Evolutionary conservation across 2,113 vertebrate genomes (phyloP), one percentile per base, ranked within the genome.

Genomic region (Pampusana beccarii): DNA sequence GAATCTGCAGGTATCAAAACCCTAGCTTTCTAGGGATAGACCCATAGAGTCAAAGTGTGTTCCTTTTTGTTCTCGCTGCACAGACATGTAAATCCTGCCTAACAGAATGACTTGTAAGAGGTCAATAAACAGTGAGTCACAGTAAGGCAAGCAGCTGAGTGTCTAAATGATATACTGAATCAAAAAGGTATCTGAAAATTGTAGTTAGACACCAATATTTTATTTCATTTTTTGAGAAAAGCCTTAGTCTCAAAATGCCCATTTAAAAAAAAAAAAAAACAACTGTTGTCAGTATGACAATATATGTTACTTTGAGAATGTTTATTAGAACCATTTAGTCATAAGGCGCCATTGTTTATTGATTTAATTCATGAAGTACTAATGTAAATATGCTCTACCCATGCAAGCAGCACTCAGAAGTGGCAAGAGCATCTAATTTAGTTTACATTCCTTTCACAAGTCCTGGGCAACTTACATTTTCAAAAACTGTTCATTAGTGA

Each of bases 271-370:
- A n/a, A n/a, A n/a, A n/a, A n/a, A n/a, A n/a, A n/a, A n/a, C n/a
- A n/a, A n/a, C 5, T 0, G 0, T 62, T 74, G 9, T 33, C 28
- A 33, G 34, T 33, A 28, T 40, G 36, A 46, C 17, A 50, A 11
- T 29, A 6, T 44, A 7, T 26, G 26, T 64, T 64, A 62, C 28
- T 53, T 38, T 58, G 13, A 20, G 9, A 66, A 78, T 11, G 21
- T 7, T 62, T 83, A 33, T 46, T 50, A 69, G 50, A 79, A 58
- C 2, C 4, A 13, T 34, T 62, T 31, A 4, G 18, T 72, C 5
- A 2, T 51, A 57, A 44, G 51, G 12, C 12, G 51, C 12, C 15
- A 21, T 34, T 51, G 11, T 64, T 64, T 46, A 64, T 36, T 79
- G 1, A 26, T 46, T 83, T 34, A 84, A 58, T 33, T 79, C 10